Percentiles rank a stretch among this genome's conserved stretches.
Conservation (phyloP, 2,888 invertebrate species). For the Prenolepis imparis region DNA sequence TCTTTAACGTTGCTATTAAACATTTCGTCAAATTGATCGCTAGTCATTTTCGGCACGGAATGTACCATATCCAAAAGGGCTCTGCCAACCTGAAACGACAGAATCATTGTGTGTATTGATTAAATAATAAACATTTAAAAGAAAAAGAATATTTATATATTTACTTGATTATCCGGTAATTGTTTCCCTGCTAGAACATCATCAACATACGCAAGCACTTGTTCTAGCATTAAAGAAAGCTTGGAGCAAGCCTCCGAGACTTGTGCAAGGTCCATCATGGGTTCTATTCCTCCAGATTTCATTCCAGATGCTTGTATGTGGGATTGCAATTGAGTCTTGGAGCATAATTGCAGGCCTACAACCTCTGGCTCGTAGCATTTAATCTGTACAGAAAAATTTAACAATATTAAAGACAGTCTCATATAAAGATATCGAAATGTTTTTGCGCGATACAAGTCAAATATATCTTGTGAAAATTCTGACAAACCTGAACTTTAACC, state of each 20-base stretch:
- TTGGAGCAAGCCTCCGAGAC: slow-evolving; percentile 94
- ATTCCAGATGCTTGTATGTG: slow-evolving; percentile 83
- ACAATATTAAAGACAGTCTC: background rate
- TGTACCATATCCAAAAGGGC: slow-evolving; percentile 96
- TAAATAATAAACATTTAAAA: background rate
- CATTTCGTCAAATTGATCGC: slow-evolving; percentile 97
- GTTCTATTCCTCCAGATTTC: slow-evolving; percentile 89
- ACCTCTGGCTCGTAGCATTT: slow-evolving; percentile 97
- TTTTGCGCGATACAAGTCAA: background rate
- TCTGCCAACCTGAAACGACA: slow-evolving; percentile 89
- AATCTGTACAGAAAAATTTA: slow-evolving; percentile 85
- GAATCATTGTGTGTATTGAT: background rate
- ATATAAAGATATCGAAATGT: background rate
- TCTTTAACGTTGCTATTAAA: slow-evolving; percentile 99
- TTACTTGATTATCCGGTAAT: slow-evolving; percentile 91
- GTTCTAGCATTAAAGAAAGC: slow-evolving; percentile 92
- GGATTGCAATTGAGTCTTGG: slow-evolving; percentile 90
- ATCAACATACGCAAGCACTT: slow-evolving; percentile 95
- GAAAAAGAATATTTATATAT: background rate
- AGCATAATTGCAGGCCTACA: slow-evolving; percentile 93
- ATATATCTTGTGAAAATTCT: background rate
- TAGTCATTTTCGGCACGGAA: slow-evolving; percentile 96
- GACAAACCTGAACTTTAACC: slow-evolving; percentile 91
- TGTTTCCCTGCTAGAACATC: slow-evolving; percentile 94
- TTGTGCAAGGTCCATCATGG: slow-evolving; percentile 92